Evolutionary conservation across 64 coral and sea anemone genomes (phyloP).

Genomic region (Acropora yongei): DNA sequence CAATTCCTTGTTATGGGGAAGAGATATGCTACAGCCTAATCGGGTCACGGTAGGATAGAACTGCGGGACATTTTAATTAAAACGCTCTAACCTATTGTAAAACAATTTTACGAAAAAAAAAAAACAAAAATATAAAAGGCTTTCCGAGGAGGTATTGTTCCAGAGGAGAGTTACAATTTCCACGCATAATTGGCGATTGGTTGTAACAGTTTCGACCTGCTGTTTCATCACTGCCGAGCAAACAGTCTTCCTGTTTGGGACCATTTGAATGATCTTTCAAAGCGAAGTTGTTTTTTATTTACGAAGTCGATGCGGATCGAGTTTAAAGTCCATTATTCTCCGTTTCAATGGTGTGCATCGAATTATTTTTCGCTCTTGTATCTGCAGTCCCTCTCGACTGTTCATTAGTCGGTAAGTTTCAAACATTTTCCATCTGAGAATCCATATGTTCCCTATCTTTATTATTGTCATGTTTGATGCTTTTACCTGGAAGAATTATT

Average conservation of each 20-base stretch:
- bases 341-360: neutral
- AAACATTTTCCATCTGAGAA: neutral
- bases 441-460: neutral
- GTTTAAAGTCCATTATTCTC: neutral
- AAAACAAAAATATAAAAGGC: slow-evolving; percentile 27
- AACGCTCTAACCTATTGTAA: neutral
- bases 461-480: neutral
- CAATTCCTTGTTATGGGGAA: neutral
- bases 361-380: neutral
- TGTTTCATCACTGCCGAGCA: neutral
- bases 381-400: neutral
- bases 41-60: neutral
- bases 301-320: neutral
- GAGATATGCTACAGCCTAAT: neutral
- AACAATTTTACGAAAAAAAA: neutral
- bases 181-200: neutral
- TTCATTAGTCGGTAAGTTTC: neutral
- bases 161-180: neutral
- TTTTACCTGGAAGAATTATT: neutral
- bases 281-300: neutral
- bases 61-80: slow-evolving; percentile 22
- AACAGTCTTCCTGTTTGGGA: neutral
- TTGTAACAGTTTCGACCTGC: slow-evolving; percentile 7
- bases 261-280: neutral
- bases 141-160: slow-evolving; percentile 17